A percentile compares a stretch with the other conserved stretches of the same genome.
Evolutionary conservation across 2,113 vertebrate species (phyloP).

Genomic region (Coturnix japonica): DNA sequence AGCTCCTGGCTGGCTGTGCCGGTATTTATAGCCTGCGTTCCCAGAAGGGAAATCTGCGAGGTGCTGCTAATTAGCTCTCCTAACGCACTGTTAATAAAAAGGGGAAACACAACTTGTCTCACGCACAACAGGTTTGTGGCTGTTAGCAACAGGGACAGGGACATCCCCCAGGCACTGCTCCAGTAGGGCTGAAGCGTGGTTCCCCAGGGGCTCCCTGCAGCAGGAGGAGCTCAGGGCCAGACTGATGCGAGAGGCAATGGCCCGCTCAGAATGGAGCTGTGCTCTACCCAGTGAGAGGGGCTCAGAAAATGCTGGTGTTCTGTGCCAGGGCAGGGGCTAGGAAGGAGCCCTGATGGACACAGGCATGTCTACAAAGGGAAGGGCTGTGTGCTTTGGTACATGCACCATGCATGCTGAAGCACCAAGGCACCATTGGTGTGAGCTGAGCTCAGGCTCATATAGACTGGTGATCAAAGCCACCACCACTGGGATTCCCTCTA

Average conservation of each 20-base stretch:
- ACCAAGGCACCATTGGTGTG: not conserved
- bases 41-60: constrained; percentile 35
- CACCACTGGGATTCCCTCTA: not conserved
- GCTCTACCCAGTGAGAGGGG: not conserved
- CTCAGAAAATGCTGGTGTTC: not conserved
- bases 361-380: not conserved
- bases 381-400: not conserved
- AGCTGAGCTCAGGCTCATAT: not conserved
- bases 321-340: not conserved
- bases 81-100: constrained; percentile 39
- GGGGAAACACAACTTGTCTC: not conserved
- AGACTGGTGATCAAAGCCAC: not conserved
- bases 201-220: not conserved
- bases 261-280: not conserved
- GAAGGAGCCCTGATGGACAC: not conserved
- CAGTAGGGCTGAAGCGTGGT: not conserved
- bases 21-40: constrained; percentile 34
- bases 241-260: not conserved
- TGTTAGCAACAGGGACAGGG: not conserved
- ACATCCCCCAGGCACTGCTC: not conserved
- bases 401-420: not conserved
- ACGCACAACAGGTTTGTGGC: not conserved
- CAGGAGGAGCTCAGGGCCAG: fast-evolving
- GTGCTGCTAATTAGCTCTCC: not conserved
- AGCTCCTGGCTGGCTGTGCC: not conserved